Base-by-base conservation (phyloP, 2,888 invertebrate species). In the Drosophila monieri region DNA sequence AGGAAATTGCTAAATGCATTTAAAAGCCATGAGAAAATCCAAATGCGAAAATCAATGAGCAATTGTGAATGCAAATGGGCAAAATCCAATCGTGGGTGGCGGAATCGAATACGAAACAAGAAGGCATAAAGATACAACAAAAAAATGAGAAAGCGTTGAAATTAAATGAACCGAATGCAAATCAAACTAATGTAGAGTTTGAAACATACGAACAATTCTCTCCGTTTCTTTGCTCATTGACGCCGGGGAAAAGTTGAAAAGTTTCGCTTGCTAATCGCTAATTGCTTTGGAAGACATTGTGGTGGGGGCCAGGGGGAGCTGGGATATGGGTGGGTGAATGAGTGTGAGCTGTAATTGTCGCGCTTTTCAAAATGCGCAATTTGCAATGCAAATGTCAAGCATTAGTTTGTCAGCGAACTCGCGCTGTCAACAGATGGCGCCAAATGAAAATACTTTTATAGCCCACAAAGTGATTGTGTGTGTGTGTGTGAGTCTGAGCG, bases 381-480 rank as follows among this genome's bases (percentile, higher is more conserved):
- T 84, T 84, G 85, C 85, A 84, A 85, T 84, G 84, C 84, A 84
- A 84, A 84, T 84, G 77, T 76, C 67, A 72, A 75, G 87, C 87
- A 84, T 87, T 87, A 87, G 85, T 87, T 87, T 62, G 66, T 43
- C 72, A 67, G 62, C 62, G 62, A 66, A 66, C 57, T 46, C 58
- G 53, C 57, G 52, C 59, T 55, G 67, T 59, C 78, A 57, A 73
- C 80, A 73, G 78, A 78, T 79, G 80, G 68, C 76, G 78, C 53
- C 67, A 58, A 49, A 56, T 52, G 57, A 56, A 77, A 68, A 67
- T 67, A 76, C 71, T 64, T 67, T 59, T 62, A 54, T 58, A 43
- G 44, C 46, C 47, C 41, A 23, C 41, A 39, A 25, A 10, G 15
- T 6, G 21, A 6, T 12, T n/a, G 46, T 32, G 51, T 23, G 30